Evolutionary conservation across 1,140 invertebrate species (phyloP).

Genomic region (Ganaspis sp.): DNA sequence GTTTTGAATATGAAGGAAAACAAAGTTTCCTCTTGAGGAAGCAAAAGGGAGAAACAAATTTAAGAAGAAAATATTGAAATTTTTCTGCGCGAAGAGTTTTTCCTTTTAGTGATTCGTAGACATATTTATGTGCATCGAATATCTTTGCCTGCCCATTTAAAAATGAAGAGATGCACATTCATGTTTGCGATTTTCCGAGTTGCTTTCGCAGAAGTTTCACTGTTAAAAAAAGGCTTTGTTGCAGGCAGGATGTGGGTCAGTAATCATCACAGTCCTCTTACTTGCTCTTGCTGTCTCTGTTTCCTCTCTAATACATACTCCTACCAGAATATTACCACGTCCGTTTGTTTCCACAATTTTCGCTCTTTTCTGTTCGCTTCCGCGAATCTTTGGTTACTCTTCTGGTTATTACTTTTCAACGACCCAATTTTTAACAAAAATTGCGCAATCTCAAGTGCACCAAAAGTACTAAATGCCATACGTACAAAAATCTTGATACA

Average conservation of each 20-base stretch:
- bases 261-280: slow-evolving; percentile 57
- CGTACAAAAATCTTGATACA: background rate
- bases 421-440: slow-evolving; percentile 15
- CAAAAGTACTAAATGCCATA: background rate
- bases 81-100: background rate
- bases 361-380: slow-evolving; percentile 14
- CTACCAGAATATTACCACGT: slow-evolving; percentile 29
- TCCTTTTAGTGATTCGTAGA: background rate
- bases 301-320: slow-evolving; percentile 35
- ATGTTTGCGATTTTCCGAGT: slow-evolving; percentile 10
- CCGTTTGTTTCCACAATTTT: slow-evolving; percentile 42
- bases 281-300: slow-evolving; percentile 44
- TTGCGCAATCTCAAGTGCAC: background rate
- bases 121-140: background rate
- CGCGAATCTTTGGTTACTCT: slow-evolving; percentile 28
- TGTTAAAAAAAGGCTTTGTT: slow-evolving; percentile 52
- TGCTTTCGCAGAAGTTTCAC: slow-evolving; percentile 40
- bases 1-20: too few species aligned
- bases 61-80: background rate
- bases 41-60: too few species aligned
- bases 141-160: background rate
- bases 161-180: background rate
- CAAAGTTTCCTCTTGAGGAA: too few species aligned
- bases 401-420: slow-evolving; percentile 14
- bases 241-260: slow-evolving; percentile 57